A percentile compares a stretch with the other conserved stretches of the same genome.
Conservation (phyloP, 1,140 invertebrate species). For the Piezodorus guildinii region DNA sequence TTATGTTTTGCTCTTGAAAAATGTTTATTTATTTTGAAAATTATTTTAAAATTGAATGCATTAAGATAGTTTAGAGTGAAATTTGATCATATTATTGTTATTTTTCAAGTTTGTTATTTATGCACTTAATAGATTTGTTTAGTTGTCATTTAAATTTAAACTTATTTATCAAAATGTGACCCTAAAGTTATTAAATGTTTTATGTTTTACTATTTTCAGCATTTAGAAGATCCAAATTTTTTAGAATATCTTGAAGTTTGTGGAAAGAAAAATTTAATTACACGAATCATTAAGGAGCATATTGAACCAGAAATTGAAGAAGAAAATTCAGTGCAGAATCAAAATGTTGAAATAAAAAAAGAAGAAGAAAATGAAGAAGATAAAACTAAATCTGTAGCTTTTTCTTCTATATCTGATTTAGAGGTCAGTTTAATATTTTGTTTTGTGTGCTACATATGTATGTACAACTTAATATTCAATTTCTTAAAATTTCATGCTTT, state of each 20-base stretch:
- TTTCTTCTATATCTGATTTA: slow-evolving; percentile 57
- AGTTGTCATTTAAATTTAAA: too few species aligned
- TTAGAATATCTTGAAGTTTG: slow-evolving; percentile 77
- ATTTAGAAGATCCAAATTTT: slow-evolving; percentile 81
- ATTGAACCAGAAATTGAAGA: slow-evolving; percentile 30
- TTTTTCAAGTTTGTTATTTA: too few species aligned
- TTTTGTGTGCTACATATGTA: background rate
- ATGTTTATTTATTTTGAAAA: too few species aligned
- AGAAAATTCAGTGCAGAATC: slow-evolving; percentile 30
- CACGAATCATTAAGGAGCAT: slow-evolving; percentile 17
- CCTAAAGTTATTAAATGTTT: too few species aligned
- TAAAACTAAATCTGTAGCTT: slow-evolving; percentile 40
- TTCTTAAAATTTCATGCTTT: too few species aligned
- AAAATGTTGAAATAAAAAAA: slow-evolving; percentile 25
- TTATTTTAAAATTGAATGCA: too few species aligned
- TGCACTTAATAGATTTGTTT: too few species aligned
- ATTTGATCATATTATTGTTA: too few species aligned
- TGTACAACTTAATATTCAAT: too few species aligned
- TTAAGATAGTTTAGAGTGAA: too few species aligned
- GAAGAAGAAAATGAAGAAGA: slow-evolving; percentile 23
- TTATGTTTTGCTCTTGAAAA: too few species aligned
- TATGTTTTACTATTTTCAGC: slow-evolving; percentile 38
- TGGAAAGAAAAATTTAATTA: slow-evolving; percentile 35
- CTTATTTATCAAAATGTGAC: too few species aligned
- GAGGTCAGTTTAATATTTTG: slow-evolving; percentile 40